Evolutionary conservation across 2,888 invertebrate genomes (phyloP).

Genomic region (Scrobipalpa atriplicella): DNA sequence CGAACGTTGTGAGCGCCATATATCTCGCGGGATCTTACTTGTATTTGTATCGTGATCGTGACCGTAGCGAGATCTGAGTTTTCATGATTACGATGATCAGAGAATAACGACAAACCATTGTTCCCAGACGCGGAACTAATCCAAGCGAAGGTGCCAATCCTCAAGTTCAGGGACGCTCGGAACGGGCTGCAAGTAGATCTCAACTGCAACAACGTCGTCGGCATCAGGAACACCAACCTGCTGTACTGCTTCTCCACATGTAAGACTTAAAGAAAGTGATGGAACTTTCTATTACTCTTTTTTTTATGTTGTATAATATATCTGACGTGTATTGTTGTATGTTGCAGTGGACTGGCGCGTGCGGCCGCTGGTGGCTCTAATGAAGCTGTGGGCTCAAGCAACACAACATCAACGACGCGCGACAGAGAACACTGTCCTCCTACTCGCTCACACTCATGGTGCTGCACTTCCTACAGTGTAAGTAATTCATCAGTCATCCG

Average conservation of each 20-base stretch:
- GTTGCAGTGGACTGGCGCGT: slow-evolving; percentile 95
- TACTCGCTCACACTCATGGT: slow-evolving; percentile 99
- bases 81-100: too few relatives aligned
- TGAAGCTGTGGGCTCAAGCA: slow-evolving; percentile 98
- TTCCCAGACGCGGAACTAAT: slow-evolving; percentile 87
- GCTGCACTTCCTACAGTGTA: slow-evolving; percentile 97
- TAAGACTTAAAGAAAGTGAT: too few relatives aligned
- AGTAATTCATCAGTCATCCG: too few relatives aligned
- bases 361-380: slow-evolving; percentile 93
- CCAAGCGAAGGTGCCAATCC: slow-evolving; percentile 98
- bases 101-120: too few relatives aligned
- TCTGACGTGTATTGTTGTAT: not conserved
- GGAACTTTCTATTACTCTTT: not conserved
- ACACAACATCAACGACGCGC: slow-evolving; percentile 98
- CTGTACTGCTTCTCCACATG: slow-evolving; percentile 94
- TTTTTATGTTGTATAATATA: not conserved
- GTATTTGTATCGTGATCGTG: too few relatives aligned
- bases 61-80: too few relatives aligned
- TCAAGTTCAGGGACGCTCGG: slow-evolving; percentile 92
- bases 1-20: too few relatives aligned
- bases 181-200: slow-evolving; percentile 96
- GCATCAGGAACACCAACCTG: slow-evolving; percentile 97
- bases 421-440: slow-evolving; percentile 96
- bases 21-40: too few relatives aligned
- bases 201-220: slow-evolving; percentile 98